Percentiles rank a stretch among this genome's conserved stretches.
phyloP scores from a whole-genome alignment of 2,888 invertebrate genomes.

The Tetragonula carbonaria region DNA sequence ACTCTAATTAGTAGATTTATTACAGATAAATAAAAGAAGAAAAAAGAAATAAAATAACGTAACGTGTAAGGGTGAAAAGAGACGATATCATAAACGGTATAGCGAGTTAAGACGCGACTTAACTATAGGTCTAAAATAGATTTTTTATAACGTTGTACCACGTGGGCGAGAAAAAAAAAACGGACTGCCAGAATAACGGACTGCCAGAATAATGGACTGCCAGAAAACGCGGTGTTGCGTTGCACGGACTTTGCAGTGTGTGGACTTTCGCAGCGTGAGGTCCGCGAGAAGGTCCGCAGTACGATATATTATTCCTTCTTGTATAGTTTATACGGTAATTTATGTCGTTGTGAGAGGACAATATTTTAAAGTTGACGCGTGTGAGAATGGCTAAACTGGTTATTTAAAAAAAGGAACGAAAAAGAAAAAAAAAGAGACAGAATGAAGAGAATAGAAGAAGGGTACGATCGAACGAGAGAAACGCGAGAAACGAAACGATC shows the following conservation, averaged over 20 bases:
- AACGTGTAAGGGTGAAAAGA: conserved; percentile 39
- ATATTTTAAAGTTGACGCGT: conserved; percentile 62
- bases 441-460: not conserved
- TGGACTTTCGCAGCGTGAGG: conserved; percentile 23
- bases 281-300: conserved; percentile 43
- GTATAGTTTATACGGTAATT: conserved; percentile 68
- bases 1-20: conserved; percentile 63
- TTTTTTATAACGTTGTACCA: conserved; percentile 71
- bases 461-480: not conserved
- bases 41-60: conserved; percentile 24
- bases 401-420: not conserved
- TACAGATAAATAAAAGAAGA: conserved; percentile 38
- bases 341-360: conserved; percentile 68
- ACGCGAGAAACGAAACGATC: not conserved
- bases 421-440: not conserved
- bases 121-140: conserved; percentile 65
- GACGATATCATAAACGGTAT: conserved; percentile 66
- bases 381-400: conserved; percentile 17
- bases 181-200: conserved; percentile 34
- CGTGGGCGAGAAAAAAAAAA: conserved; percentile 26
- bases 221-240: conserved; percentile 31
- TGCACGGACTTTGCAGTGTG: conserved; percentile 24
- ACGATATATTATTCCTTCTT: conserved; percentile 60
- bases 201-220: conserved; percentile 37
- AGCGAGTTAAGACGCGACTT: conserved; percentile 63